Percentiles rank a stretch among this genome's conserved stretches.
These are phyloP conservation scores for Mesorhabditis spiculigera DNA, from an alignment of 2,888 invertebrate genomes.

Conservation along the genomic window DNA sequence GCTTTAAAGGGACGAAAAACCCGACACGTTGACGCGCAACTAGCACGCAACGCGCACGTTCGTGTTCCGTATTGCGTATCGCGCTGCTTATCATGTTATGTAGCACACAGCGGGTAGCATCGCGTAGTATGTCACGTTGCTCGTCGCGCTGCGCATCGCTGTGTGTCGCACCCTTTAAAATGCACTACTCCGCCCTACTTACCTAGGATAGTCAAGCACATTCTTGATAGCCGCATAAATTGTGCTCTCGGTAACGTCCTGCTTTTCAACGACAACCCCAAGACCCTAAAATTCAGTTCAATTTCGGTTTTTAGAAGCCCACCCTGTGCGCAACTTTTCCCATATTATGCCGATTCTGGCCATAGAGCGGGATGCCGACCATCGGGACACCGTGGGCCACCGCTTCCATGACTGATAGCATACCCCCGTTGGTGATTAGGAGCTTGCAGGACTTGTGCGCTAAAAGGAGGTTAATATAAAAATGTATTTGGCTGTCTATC, in stretches of 20 bases:
- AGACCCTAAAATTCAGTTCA: conserved; percentile 30
- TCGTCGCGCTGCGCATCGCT: too few species aligned
- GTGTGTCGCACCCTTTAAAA: too few species aligned
- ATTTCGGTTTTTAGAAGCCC: not conserved
- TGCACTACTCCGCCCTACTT: conserved; percentile 33
- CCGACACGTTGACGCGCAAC: too few species aligned
- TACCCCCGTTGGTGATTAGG: conserved; percentile 56
- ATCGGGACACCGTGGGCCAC: conserved; percentile 53
- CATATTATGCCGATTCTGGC: conserved; percentile 49
- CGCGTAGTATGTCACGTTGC: too few species aligned
- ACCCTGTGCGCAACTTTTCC: conserved; percentile 38
- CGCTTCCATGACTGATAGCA: conserved; percentile 53
- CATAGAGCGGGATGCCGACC: conserved; percentile 56
- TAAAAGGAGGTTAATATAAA: conserved; percentile 14
- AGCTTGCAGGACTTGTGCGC: conserved; percentile 47
- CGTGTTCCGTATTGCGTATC: too few species aligned
- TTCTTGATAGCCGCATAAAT: conserved; percentile 42
- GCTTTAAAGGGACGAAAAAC: too few species aligned
- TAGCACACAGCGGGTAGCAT: too few species aligned
- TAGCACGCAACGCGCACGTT: too few species aligned
- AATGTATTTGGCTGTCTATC: too few species aligned
- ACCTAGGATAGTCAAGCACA: conserved; percentile 26
- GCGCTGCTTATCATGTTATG: too few species aligned
- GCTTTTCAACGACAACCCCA: conserved; percentile 47
- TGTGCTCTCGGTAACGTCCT: conserved; percentile 30